Evolutionary conservation across 1,140 invertebrate species (phyloP), one percentile per base, ranked within the genome.

Genomic region (Megalopta genalis): DNA sequence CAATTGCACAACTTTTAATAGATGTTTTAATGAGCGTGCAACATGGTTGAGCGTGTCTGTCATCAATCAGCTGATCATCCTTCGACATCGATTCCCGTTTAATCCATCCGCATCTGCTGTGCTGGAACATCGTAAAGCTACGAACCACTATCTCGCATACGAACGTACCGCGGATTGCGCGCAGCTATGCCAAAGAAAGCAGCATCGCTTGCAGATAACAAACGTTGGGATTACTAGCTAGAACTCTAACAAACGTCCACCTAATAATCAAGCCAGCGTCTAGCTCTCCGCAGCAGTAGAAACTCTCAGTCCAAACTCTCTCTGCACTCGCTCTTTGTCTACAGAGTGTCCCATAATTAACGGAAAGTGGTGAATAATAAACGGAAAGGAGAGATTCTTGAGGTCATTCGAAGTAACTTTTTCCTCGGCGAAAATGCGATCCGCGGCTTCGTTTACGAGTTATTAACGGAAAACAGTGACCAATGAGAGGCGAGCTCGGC

Each of bases 101-200:
- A 8, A 79, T 66, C 70, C 77, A 59, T 49, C 69, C 4, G 57
- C 57, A 71, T 62, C 77, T 32, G 77, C 77, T 60, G 18, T 39
- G 62, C 77, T 60, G 70, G 63, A 49, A 73, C 16, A 16, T 32
- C 21, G 62, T 7, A 46, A 72, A 32, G 23, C 46, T 73, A 49
- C 37, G 6, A 65, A 5, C n/a, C 21, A n/a, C n/a, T 39, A 27
- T 46, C 59, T 32, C 39, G 25, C 46, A 18, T 67, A 25, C 5
- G 12, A 23, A 27, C 3, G 18, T 18, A 18, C 16, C 21, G 49
- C 8, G 4, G 23, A 27, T 68, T 9, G 4, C 18, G 37, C 9
- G 10, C 37, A 39, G 42, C 42, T 46, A 46, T 46, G 12, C 42
- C 10, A 46, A 46, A 46, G 7, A 1, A 54, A 54, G 6, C 49